Base-by-base conservation (phyloP, 1,140 invertebrate genomes). In the Drosophila tropicalis region DNA sequence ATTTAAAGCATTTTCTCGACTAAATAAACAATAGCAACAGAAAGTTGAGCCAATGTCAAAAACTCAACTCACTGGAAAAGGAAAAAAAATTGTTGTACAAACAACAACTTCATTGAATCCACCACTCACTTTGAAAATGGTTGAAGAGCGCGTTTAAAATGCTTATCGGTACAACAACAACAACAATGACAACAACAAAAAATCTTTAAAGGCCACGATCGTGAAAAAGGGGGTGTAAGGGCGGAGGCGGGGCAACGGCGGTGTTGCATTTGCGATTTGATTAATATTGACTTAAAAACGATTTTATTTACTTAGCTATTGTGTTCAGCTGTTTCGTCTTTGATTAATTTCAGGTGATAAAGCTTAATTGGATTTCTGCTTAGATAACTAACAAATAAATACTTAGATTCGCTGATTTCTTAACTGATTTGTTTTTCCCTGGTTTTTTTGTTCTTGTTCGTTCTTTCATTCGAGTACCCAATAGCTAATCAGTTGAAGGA, bases 261-360 rank as follows among this genome's bases (percentile, higher is more conserved):
- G 2, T 5, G 12, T 12, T 41, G 67, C 57, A 60, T 75, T 79
- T 84, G 68, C 85, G 81, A 84, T 84, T 87, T 87, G 84, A 87
- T 87, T 87, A 87, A 84, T 87, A 70, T 87, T 87, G 84, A 87
- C 81, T 87, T 87, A 67, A 70, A 61, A 62, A 72, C 84, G 73
- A 78, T 87, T 89, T 63, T 87, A 36, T 89, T 89, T 89, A 72
- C 84, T 67, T 54, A 89, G 84, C 77, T 68, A 84, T 89, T 84
- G 84, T 89, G 77, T 81, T 78, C 68, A 70, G 77, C 85, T 89
- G 84, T 89, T 29, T 85, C 41, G 22, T 71, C 58, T 55, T 80
- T 89, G 84, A 89, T 89, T 89, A 89, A 89, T 87, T 87, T 87
- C 60, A 87, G 84, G 76, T 71, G 84, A 89, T 89, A 89, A 89